Percentiles rank a stretch among this genome's conserved stretches.
These are phyloP conservation scores for Trissoscelio sp. DNA, from an alignment of 2,888 invertebrate species.

Conservation along the genomic window DNA sequence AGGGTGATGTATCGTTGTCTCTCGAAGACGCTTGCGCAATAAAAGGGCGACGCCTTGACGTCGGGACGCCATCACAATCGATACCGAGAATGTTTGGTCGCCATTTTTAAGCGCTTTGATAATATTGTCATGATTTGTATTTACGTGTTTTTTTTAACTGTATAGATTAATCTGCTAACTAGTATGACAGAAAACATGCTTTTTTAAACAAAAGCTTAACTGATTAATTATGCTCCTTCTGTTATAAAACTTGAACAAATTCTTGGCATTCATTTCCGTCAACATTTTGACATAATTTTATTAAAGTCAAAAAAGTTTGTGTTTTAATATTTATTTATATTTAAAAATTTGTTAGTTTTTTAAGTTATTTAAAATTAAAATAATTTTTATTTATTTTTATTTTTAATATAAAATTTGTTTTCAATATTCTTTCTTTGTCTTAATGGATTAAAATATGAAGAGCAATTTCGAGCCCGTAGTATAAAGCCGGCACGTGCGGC, in stretches of 20 bases:
- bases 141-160: too few species aligned
- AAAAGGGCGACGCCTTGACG: slow-evolving; percentile 75
- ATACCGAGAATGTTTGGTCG: slow-evolving; percentile 75
- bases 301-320: too few species aligned
- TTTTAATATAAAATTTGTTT: background rate
- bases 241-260: too few species aligned
- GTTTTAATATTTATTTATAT: too few species aligned
- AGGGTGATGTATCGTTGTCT: slow-evolving; percentile 11
- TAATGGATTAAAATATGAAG: background rate
- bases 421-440: background rate
- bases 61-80: slow-evolving; percentile 81
- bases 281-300: too few species aligned
- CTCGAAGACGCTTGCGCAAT: slow-evolving; percentile 72
- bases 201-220: too few species aligned
- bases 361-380: too few species aligned
- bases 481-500: slow-evolving; percentile 39
- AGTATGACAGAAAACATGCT: too few species aligned
- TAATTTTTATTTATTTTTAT: too few species aligned
- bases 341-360: background rate
- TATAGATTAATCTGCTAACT: too few species aligned
- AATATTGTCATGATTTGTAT: slow-evolving; percentile 27
- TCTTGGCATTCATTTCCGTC: too few species aligned
- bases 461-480: background rate
- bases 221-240: too few species aligned
- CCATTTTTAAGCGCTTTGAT: slow-evolving; percentile 75